Evolutionary conservation across 2,888 invertebrate genomes (phyloP), one percentile per base, ranked within the genome.

Genomic region (Eupithecia subfuscata): DNA sequence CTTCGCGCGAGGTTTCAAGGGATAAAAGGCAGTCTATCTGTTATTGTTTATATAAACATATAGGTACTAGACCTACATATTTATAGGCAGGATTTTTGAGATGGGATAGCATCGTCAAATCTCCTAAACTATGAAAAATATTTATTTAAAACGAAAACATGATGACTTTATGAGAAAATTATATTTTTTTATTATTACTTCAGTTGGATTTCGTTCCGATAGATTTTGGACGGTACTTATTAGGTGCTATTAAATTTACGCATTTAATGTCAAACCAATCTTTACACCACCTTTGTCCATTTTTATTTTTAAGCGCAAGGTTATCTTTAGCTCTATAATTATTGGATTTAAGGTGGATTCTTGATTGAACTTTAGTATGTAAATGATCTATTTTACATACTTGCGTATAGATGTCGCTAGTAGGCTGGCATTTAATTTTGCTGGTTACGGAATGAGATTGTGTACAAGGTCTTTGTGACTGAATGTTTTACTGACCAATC

Each of bases 351-450:
- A 40, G 65, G 34, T 67, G 40, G 14, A 2, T 40, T 40, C 40
- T 67, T 67, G 64, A 43, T 68, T 37, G 37, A 71, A 40, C 37
- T 60, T 70, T 52, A 67, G n/a, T 48, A 63, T 75, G 45, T 70
- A 52, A 67, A 74, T 75, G 72, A 75, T 63, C 70, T 79, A 71
- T 70, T 71, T 77, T 69, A 43, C 65, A 67, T 67, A 67, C 12
- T 75, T 71, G 25, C 43, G 43, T 60, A 71, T 69, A 76, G 73
- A 70, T 72, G 71, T 56, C 37, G 71, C 71, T 72, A 30, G 14
- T 56, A 75, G 74, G 73, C 72, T 77, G 78, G 76, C 76, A 81
- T 81, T 81, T 40, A 40, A 40, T 40, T 9, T 40, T 73, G 70
- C 74, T 64, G 37, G 70, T 52, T 78, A 73, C 70, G 63, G 74